These are phyloP conservation scores for Xylota sylvarum DNA, from an alignment of 2,888 invertebrate genomes.

Conservation along the genomic window DNA sequence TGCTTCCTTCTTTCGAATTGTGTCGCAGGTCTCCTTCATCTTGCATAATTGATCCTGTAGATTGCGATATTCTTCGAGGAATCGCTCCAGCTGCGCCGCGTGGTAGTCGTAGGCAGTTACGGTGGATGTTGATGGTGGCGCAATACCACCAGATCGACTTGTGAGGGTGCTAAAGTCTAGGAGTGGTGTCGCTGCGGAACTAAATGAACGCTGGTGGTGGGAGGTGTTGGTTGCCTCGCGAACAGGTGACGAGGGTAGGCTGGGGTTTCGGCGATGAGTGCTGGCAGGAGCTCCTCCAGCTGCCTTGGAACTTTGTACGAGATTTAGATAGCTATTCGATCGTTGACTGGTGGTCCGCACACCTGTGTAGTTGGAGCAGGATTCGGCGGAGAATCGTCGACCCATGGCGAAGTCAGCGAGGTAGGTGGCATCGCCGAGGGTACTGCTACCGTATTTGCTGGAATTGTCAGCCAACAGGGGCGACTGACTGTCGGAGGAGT, in stretches of 20 bases:
- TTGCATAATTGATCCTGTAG: constrained; percentile 91
- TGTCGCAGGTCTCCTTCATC: constrained; percentile 92
- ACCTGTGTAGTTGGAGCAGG: constrained; percentile 83
- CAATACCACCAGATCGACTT: constrained; percentile 79
- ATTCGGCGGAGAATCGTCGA: constrained; percentile 86
- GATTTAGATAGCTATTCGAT: constrained; percentile 90
- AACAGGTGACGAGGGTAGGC: constrained; percentile 89
- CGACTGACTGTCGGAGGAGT: constrained; percentile 89
- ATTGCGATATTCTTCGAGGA: constrained; percentile 91
- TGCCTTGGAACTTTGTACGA: constrained; percentile 85
- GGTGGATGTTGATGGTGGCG: constrained; percentile 84
- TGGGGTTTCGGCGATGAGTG: constrained; percentile 85
- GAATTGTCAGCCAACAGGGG: constrained; percentile 88
- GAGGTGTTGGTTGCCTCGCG: constrained; percentile 80
- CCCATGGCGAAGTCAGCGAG: constrained; percentile 86
- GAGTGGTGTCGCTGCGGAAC: constrained; percentile 83
- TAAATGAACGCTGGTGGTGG: constrained; percentile 83
- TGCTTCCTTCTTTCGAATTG: constrained; percentile 86
- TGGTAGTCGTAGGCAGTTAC: constrained; percentile 90
- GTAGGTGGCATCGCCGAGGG: constrained; percentile 87
- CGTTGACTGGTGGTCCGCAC: constrained; percentile 84
- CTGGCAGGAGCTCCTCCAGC: constrained; percentile 47
- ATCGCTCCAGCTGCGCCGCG: constrained; percentile 91
- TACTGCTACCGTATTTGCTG: constrained; percentile 90
- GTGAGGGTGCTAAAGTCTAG: constrained; percentile 82